Conservation (phyloP, 1,140 invertebrate species). For the Whitmania pigra region DNA sequence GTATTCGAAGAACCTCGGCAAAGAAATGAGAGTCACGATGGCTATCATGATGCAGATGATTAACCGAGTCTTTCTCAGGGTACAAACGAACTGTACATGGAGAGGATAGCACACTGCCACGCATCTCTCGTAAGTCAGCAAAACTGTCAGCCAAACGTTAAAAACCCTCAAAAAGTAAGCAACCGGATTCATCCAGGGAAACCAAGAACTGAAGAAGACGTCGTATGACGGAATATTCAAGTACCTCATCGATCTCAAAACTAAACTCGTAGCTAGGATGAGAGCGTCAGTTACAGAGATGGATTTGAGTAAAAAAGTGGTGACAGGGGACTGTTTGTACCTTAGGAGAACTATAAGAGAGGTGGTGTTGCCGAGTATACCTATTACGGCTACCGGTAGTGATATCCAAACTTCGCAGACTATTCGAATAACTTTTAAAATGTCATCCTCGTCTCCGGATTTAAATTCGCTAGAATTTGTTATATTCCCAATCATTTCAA, state of each 20-base stretch:
- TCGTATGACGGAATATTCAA: conserved; percentile 3
- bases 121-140: conserved; percentile 23
- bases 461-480: too few relatives aligned
- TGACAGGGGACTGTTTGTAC: conserved; percentile 22
- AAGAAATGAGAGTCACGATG: conserved; percentile 13
- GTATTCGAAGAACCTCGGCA: conserved; percentile 24
- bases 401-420: conserved; percentile 23
- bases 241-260: conserved; percentile 20
- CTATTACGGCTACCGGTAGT: conserved; percentile 15
- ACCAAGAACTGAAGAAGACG: conserved; percentile 10
- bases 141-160: conserved; percentile 22
- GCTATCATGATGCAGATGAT: conserved; percentile 13
- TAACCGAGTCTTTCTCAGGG: conserved; percentile 1
- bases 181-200: conserved; percentile 19
- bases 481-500: too few relatives aligned
- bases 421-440: conserved; percentile 1
- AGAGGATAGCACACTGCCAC: conserved; percentile 25
- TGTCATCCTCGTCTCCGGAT: too few relatives aligned
- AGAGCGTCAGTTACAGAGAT: conserved; percentile 21
- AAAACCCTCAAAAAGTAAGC: conserved; percentile 19
- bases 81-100: conserved; percentile 21
- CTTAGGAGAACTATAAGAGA: conserved; percentile 22
- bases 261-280: not conserved
- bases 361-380: conserved; percentile 22
- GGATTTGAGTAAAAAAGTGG: conserved; percentile 19